Evolutionary conservation across 2,888 invertebrate genomes (phyloP).

Genomic region (Neocrepidodera transversa): DNA sequence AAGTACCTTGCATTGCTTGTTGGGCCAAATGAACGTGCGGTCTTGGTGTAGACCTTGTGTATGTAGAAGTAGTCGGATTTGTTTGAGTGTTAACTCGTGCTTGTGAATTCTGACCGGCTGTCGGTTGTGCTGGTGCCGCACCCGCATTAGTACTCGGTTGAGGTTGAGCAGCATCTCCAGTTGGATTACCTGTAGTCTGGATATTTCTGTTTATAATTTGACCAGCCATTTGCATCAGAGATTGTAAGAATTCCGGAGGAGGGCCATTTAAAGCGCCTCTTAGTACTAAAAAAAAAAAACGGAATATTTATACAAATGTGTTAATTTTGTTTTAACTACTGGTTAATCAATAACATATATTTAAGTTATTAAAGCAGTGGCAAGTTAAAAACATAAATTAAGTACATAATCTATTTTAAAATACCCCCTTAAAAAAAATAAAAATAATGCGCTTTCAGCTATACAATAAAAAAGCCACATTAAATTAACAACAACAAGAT

Average conservation of each 20-base stretch:
- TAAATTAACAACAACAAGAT: no score
- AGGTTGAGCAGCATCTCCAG: constrained; percentile 16
- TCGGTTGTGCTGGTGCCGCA: constrained; percentile 30
- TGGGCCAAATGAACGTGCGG: constrained; percentile 73
- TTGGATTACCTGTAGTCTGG: constrained; percentile 38
- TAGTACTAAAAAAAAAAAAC: constrained; percentile 51
- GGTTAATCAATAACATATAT: no score
- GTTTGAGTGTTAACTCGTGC: constrained; percentile 71
- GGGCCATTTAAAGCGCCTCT: constrained; percentile 58
- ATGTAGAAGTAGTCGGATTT: constrained; percentile 74
- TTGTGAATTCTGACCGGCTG: constrained; percentile 59
- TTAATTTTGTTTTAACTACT: no score
- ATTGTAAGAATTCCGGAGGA: constrained; percentile 64
- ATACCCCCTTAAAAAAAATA: no score
- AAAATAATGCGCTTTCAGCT: no score
- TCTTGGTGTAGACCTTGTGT: constrained; percentile 72
- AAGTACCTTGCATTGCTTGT: constrained; percentile 62
- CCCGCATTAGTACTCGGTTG: constrained; percentile 16
- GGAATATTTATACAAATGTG: background rate
- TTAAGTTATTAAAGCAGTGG: no score
- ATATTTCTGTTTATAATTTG: constrained; percentile 56
- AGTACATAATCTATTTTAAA: no score
- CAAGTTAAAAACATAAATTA: no score
- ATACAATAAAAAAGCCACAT: no score
- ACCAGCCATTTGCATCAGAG: constrained; percentile 64